phyloP scores from a whole-genome alignment of 2,113 vertebrate species.

The Leucopsar rothschildi region DNA sequence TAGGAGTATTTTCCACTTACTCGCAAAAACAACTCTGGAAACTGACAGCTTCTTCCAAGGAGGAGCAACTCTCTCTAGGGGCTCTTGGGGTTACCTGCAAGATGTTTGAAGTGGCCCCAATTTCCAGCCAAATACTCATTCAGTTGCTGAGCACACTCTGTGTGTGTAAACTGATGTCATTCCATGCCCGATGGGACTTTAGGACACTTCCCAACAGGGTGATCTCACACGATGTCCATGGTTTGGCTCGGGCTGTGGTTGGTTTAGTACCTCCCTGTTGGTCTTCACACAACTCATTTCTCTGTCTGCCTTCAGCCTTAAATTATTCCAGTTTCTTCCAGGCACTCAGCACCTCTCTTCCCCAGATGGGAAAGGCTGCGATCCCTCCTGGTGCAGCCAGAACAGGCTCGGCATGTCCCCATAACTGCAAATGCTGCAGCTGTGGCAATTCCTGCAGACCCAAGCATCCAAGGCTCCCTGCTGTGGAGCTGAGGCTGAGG shows the following conservation, averaged over 20 bases:
- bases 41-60: neutral
- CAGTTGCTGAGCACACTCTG: neutral
- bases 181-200: neutral
- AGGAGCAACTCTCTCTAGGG: neutral
- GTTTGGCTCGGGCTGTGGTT: neutral
- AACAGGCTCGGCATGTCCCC: rapidly evolving
- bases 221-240: rapidly evolving
- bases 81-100: neutral
- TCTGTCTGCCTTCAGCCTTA: neutral
- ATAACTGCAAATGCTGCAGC: neutral
- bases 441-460: neutral
- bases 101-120: neutral
- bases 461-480: rapidly evolving
- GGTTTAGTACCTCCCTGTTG: neutral
- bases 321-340: neutral
- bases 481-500: neutral
- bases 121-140: neutral
- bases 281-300: neutral
- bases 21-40: neutral
- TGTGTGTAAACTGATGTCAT: neutral
- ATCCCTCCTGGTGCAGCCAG: neutral
- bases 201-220: neutral
- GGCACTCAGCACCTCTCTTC: neutral
- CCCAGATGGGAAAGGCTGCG: neutral
- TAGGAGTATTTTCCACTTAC: neutral